Evolutionary conservation across 2,888 invertebrate species (phyloP).

Genomic region (Xanthorhoe spadicearia): DNA sequence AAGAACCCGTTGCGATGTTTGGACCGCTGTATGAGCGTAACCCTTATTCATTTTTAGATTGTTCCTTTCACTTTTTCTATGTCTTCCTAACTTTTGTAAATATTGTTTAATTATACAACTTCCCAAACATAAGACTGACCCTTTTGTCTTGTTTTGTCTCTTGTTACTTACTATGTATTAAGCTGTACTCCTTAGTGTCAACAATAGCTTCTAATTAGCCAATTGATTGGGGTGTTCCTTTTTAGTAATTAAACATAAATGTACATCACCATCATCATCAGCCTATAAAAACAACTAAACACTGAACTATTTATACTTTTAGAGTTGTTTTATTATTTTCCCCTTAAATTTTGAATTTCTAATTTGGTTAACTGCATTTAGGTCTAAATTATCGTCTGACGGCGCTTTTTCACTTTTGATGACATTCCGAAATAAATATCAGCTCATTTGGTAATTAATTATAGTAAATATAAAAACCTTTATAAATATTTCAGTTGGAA

Average conservation of each 20-base stretch:
- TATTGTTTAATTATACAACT: constrained; percentile 81
- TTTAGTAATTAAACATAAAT: constrained; percentile 1
- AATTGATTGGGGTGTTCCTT: constrained; percentile 15
- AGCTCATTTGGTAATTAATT: neutral
- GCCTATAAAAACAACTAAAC: too few species aligned
- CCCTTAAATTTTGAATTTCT: too few species aligned
- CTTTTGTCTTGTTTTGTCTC: constrained; percentile 82
- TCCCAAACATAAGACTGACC: constrained; percentile 85
- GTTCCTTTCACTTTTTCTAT: constrained; percentile 71
- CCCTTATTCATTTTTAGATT: constrained; percentile 60
- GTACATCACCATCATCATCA: neutral
- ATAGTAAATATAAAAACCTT: neutral
- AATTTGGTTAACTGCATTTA: neutral
- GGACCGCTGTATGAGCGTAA: constrained; percentile 60
- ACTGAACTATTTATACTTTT: too few species aligned
- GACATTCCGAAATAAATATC: neutral
- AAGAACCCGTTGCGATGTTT: constrained; percentile 74
- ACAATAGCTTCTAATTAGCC: constrained; percentile 69
- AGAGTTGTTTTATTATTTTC: too few species aligned
- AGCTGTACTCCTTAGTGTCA: constrained; percentile 74
- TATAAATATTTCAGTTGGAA: neutral
- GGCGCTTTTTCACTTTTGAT: neutral
- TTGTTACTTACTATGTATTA: constrained; percentile 72
- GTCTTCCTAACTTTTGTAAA: constrained; percentile 84
- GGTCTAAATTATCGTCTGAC: neutral